phyloP scores from a whole-genome alignment of 2,797 vertebrate species.

The Channa striata region DNA sequence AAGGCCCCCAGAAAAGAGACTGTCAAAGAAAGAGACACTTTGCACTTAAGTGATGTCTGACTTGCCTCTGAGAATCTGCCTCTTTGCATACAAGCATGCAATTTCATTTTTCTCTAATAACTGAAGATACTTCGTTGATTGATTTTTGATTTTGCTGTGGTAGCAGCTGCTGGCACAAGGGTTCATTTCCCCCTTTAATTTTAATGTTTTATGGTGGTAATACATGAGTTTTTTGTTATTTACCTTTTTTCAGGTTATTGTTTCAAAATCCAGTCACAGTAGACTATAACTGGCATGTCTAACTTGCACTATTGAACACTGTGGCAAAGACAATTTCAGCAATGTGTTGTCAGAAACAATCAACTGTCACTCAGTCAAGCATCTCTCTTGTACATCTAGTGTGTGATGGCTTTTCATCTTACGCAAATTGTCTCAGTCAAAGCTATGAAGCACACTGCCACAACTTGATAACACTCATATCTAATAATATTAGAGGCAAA shows the following conservation, averaged over 20 bases:
- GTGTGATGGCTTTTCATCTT: constrained; percentile 20
- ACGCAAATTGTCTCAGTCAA: constrained; percentile 31
- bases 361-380: constrained; percentile 32
- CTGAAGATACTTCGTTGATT: constrained; percentile 35
- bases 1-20: constrained; percentile 44
- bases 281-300: constrained; percentile 2
- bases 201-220: constrained; percentile 19
- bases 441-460: constrained; percentile 18
- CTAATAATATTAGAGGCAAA: constrained; percentile 1
- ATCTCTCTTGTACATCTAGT: constrained; percentile 11
- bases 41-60: constrained; percentile 55
- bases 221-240: constrained; percentile 15
- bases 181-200: constrained; percentile 27
- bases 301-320: constrained; percentile 6
- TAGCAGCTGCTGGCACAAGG: constrained; percentile 28
- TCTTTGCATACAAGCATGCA: constrained; percentile 42
- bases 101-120: constrained; percentile 50
- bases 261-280: constrained; percentile 7
- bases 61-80: constrained; percentile 43
- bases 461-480: constrained; percentile 9
- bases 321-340: constrained; percentile 26
- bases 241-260: constrained; percentile 1
- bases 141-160: constrained; percentile 30
- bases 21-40: constrained; percentile 61
- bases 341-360: constrained; percentile 41